A percentile compares a stretch with the other conserved stretches of the same genome.
Evolutionary conservation across 1,140 invertebrate species (phyloP).

Genomic region (Diorhabda carinulata): DNA sequence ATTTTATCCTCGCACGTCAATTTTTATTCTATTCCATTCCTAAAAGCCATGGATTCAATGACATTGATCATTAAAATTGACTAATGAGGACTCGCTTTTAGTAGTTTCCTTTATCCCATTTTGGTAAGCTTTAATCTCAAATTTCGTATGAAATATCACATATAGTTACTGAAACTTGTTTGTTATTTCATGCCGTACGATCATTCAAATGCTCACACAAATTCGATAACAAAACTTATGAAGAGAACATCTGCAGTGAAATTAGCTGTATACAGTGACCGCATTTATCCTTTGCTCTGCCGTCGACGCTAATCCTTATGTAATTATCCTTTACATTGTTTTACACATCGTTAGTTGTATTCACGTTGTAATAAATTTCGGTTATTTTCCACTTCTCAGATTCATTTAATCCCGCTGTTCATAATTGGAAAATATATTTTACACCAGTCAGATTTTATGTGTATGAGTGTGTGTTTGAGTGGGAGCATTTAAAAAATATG

Average conservation of each 20-base stretch:
- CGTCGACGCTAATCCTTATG: conserved; percentile 16
- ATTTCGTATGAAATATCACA: no score
- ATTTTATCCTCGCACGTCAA: no score
- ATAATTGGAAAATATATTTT: conserved; percentile 15
- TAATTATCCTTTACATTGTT: conserved; percentile 20
- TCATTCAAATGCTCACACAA: background rate
- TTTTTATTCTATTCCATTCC: no score
- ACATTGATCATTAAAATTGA: no score
- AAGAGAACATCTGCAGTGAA: conserved; percentile 16
- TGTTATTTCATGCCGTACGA: no score
- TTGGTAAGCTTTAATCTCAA: no score
- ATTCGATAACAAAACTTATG: background rate
- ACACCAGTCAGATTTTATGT: background rate
- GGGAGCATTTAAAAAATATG: no score
- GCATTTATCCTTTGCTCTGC: conserved; percentile 12
- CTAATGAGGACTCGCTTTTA: no score
- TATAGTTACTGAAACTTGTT: no score
- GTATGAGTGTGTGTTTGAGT: background rate
- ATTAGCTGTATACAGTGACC: conserved; percentile 6
- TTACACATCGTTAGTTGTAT: conserved; percentile 21
- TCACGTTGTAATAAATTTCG: conserved; percentile 11
- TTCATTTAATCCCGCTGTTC: conserved; percentile 9
- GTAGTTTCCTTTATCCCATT: no score
- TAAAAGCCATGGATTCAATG: no score
- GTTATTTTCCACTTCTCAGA: conserved; percentile 4